Evolutionary conservation across 2,888 invertebrate genomes (phyloP).

Genomic region (Embidobia sp.): DNA sequence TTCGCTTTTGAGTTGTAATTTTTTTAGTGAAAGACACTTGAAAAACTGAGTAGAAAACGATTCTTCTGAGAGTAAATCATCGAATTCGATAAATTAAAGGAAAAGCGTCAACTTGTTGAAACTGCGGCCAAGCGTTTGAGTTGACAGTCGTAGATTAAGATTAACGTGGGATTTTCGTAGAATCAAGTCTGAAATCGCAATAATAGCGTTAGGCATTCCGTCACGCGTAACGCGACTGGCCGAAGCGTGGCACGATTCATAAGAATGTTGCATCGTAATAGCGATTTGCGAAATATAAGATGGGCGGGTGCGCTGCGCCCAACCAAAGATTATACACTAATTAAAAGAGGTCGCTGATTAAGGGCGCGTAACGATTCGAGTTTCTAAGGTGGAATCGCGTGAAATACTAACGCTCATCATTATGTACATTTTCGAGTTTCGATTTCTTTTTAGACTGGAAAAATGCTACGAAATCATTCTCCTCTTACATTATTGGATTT

Average conservation of each 20-base stretch:
- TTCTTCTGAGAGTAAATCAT: too few species aligned
- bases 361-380: constrained; percentile 62
- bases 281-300: constrained; percentile 65
- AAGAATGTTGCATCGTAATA: constrained; percentile 67
- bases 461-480: constrained; percentile 35
- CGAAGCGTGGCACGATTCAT: constrained; percentile 65
- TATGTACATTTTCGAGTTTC: constrained; percentile 43
- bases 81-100: too few species aligned
- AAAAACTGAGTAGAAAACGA: too few species aligned
- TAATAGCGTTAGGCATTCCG: constrained; percentile 57
- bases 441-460: constrained; percentile 48
- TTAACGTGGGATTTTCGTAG: constrained; percentile 40
- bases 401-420: constrained; percentile 50
- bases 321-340: constrained; percentile 65
- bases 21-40: too few species aligned
- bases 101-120: too few species aligned
- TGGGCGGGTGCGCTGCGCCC: constrained; percentile 66
- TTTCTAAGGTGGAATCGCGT: constrained; percentile 64
- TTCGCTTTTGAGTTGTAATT: too few species aligned
- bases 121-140: too few species aligned
- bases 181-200: constrained; percentile 35
- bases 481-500: constrained; percentile 10
- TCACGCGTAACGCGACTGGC: constrained; percentile 64
- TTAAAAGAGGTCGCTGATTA: constrained; percentile 65
- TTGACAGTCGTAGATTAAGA: background rate